phyloP scores from a whole-genome alignment of 1,140 invertebrate genomes.

The Brachionus koreanus region DNA sequence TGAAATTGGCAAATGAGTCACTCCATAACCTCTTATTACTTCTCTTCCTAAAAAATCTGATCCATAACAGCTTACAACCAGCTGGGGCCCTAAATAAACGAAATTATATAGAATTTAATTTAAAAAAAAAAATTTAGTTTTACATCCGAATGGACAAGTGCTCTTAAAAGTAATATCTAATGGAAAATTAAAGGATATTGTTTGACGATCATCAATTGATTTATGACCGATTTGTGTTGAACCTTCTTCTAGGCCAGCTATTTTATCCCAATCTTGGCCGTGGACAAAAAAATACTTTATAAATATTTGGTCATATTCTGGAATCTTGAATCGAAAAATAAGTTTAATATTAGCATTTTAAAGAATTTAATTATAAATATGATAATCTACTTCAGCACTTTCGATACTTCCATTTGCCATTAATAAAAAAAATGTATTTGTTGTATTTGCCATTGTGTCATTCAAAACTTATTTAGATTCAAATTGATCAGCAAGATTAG shows the following conservation, averaged over 20 bases:
- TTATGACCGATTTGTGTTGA: conserved; percentile 69
- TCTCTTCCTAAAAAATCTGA: conserved; percentile 72
- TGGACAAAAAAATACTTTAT: conserved; percentile 69
- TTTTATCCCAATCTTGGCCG: conserved; percentile 70
- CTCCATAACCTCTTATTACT: conserved; percentile 72
- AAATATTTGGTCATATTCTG: conserved; percentile 68
- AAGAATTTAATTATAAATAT: background rate
- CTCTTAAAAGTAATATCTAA: conserved; percentile 72
- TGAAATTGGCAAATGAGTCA: conserved; percentile 67
- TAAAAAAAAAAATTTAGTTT: conserved; percentile 52
- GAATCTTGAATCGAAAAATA: conserved; percentile 60
- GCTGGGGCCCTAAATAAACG: conserved; percentile 68
- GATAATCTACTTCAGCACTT: conserved; percentile 59
- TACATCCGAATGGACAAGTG: conserved; percentile 73
- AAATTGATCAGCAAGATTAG: background rate
- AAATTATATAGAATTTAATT: background rate
- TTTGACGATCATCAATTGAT: conserved; percentile 63
- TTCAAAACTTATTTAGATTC: background rate
- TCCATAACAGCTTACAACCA: conserved; percentile 72
- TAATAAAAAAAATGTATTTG: conserved; percentile 54
- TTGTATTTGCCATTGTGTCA: background rate
- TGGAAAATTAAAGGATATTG: conserved; percentile 73
- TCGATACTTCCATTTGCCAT: conserved; percentile 67
- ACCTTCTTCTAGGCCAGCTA: conserved; percentile 70
- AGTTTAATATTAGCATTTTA: background rate